Conservation (phyloP, 2,113 vertebrate genomes). For the Notarius lentiginosus region DNA sequence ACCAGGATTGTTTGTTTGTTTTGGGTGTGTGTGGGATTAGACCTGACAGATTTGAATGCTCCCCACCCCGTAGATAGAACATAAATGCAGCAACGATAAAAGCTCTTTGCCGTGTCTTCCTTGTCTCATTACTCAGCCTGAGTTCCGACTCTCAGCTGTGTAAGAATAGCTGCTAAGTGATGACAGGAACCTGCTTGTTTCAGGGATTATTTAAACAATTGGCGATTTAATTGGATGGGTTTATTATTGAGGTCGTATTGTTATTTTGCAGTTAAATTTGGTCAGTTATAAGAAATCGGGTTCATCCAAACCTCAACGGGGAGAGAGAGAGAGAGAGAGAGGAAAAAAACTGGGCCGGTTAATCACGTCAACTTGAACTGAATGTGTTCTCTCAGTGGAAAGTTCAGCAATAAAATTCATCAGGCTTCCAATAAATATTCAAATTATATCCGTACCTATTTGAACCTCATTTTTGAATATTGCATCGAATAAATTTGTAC, state of each 20-base stretch:
- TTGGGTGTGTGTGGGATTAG: background rate
- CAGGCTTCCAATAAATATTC: background rate
- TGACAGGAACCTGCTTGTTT: background rate
- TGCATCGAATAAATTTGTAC: background rate
- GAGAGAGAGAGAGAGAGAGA: background rate
- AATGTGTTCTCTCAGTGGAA: background rate
- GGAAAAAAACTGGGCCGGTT: background rate
- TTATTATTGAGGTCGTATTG: background rate
- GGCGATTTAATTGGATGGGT: background rate
- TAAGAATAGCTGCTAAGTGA: background rate
- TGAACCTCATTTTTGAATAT: background rate
- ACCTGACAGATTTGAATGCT: background rate
- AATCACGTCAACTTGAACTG: background rate
- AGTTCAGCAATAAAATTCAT: background rate
- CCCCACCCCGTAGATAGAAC: background rate
- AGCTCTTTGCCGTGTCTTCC: background rate
- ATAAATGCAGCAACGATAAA: background rate
- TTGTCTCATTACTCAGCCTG: background rate
- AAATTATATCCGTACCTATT: background rate
- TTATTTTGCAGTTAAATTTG: background rate
- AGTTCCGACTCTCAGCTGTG: background rate
- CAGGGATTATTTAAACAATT: background rate
- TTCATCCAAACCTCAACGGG: background rate
- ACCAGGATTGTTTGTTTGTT: background rate
- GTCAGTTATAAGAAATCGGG: background rate